Evolutionary conservation across 2,888 invertebrate genomes (phyloP).

Genomic region (Chymomyza caudatula): DNA sequence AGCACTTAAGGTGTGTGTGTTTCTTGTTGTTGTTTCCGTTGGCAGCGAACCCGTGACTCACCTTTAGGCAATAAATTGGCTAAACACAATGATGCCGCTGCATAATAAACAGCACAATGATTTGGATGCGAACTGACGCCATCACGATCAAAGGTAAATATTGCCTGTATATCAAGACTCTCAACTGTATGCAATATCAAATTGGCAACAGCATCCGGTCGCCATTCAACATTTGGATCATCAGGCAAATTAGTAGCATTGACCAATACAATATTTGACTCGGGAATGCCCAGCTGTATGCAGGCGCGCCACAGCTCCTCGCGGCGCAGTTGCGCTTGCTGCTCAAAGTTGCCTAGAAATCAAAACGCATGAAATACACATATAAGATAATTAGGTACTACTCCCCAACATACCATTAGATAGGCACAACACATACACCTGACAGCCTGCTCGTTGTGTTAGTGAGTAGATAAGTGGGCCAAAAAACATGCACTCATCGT

Average conservation of each 20-base stretch:
- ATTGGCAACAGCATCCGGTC: conserved; percentile 82
- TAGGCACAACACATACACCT: conserved; percentile 90
- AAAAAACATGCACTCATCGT: conserved; percentile 99
- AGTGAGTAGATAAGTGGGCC: conserved; percentile 91
- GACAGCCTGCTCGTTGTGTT: conserved; percentile 81
- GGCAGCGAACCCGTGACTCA: conserved; percentile 78
- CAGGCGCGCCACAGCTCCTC: conserved; percentile 91
- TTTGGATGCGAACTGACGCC: conserved; percentile 96
- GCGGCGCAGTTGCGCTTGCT: conserved; percentile 83
- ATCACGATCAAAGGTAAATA: conserved; percentile 95
- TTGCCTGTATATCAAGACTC: conserved; percentile 86
- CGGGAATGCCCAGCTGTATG: conserved; percentile 86
- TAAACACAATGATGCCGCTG: conserved; percentile 87
- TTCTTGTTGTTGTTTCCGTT: conserved; percentile 20
- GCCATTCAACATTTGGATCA: conserved; percentile 88
- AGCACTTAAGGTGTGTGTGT: conserved; percentile 64
- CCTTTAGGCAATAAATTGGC: conserved; percentile 86
- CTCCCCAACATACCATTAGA: conserved; percentile 83
- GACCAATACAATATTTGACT: conserved; percentile 85
- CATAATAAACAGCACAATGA: conserved; percentile 91
- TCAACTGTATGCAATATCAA: conserved; percentile 84
- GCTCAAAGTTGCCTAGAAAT: conserved; percentile 82
- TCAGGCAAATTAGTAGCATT: conserved; percentile 88
- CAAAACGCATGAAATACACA: neutral
- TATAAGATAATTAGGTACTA: neutral